Conservation (phyloP, 2,797 vertebrate genomes). For the Gambusia yucatana region DNA sequence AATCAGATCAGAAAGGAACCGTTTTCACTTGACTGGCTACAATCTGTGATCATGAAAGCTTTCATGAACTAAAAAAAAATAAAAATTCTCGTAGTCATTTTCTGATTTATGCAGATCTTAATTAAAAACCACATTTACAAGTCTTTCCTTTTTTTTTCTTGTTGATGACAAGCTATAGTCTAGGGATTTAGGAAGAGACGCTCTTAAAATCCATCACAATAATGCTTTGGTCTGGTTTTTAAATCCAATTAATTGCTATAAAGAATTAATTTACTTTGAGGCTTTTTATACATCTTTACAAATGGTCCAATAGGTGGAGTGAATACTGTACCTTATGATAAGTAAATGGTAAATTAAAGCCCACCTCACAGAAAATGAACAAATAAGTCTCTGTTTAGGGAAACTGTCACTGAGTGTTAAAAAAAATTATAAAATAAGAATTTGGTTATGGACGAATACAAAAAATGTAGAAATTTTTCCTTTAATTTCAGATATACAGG, state of each 20-base stretch:
- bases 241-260: background rate
- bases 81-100: too few species aligned
- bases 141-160: too few species aligned
- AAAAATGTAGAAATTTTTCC: too few species aligned
- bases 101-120: too few species aligned
- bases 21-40: background rate
- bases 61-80: background rate
- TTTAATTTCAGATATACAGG: too few species aligned
- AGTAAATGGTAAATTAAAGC: background rate
- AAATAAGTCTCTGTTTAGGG: background rate
- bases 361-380: background rate
- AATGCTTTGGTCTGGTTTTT: background rate
- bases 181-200: background rate
- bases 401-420: background rate
- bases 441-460: too few species aligned
- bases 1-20: background rate
- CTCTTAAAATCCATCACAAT: background rate
- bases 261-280: background rate
- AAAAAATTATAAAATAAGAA: too few species aligned
- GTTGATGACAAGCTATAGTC: background rate
- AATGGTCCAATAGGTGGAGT: background rate
- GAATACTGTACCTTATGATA: background rate
- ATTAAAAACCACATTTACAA: too few species aligned
- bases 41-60: background rate
- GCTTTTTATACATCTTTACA: background rate